phyloP scores from a whole-genome alignment of 1,140 invertebrate genomes.

The Anastrepha obliqua region DNA sequence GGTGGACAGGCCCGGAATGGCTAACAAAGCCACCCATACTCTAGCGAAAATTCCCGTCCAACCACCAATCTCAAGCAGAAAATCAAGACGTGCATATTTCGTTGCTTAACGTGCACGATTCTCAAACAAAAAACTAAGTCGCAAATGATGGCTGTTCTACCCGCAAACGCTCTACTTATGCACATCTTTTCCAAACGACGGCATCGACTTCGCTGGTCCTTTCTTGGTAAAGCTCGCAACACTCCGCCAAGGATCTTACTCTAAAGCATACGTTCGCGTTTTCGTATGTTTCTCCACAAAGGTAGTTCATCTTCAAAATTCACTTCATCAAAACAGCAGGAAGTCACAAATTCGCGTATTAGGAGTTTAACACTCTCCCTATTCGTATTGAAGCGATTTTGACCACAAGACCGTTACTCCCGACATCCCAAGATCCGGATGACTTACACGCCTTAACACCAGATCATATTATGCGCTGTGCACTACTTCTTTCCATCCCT shows the following conservation, averaged over 20 bases:
- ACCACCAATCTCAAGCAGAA: not conserved
- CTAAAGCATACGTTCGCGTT: conserved; percentile 37
- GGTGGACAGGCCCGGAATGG: conserved; percentile 49
- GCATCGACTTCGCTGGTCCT: conserved; percentile 10
- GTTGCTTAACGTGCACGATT: not conserved
- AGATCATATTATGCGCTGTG: conserved; percentile 55
- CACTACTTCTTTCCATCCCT: conserved; percentile 29
- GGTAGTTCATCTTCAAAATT: conserved; percentile 61
- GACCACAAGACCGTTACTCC: conserved; percentile 57
- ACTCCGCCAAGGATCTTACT: not conserved
- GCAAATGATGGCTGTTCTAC: not conserved
- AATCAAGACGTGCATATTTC: conserved; percentile 2
- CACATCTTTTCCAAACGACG: not conserved
- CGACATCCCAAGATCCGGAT: conserved; percentile 54
- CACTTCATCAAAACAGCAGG: conserved; percentile 60
- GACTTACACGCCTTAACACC: conserved; percentile 55
- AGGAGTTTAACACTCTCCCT: conserved; percentile 64
- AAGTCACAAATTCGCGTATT: conserved; percentile 59
- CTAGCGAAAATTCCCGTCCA: not conserved
- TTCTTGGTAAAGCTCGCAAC: conserved; percentile 4
- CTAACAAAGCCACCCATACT: not conserved
- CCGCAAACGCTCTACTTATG: not conserved
- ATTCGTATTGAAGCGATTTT: conserved; percentile 63
- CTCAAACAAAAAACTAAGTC: not conserved
- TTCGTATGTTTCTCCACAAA: conserved; percentile 55